Conservation (phyloP, 2,797 vertebrate genomes). For the Phrynocephalus vlangalii region DNA sequence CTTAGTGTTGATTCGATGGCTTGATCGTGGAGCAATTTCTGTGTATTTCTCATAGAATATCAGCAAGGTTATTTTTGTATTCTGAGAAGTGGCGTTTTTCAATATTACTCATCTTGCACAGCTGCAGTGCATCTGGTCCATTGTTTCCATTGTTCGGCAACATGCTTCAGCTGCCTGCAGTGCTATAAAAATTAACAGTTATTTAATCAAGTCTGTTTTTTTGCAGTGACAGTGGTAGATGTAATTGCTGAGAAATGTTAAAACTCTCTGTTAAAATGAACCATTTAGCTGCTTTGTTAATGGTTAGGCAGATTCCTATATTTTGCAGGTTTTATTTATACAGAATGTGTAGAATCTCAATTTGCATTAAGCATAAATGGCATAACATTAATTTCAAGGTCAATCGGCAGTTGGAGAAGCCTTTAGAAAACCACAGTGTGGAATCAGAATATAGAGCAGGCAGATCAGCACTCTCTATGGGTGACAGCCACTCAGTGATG, state of each 20-base stretch:
- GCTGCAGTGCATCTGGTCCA: not conserved
- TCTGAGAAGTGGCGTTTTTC: not conserved
- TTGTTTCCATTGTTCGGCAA: not conserved
- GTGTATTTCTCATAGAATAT: not conserved
- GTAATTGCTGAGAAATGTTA: not conserved
- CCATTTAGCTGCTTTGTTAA: not conserved
- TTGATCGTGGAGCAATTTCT: not conserved
- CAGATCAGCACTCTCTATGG: not conserved
- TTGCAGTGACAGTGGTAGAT: not conserved
- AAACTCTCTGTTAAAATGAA: not conserved
- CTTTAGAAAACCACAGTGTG: not conserved
- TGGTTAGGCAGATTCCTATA: not conserved
- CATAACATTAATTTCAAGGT: not conserved
- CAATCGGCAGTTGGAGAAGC: not conserved
- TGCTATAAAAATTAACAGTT: constrained; percentile 8
- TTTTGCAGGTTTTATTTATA: not conserved
- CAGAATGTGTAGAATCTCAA: not conserved
- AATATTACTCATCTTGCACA: not conserved
- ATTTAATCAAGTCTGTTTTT: constrained; percentile 11
- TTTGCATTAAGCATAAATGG: not conserved
- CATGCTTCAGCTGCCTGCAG: not conserved
- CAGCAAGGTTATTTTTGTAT: not conserved
- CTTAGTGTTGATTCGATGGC: not conserved
- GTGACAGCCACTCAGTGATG: not conserved
- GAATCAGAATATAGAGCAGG: not conserved